phyloP scores from a whole-genome alignment of 2,888 invertebrate species.

The Brachynemurus nebulosus region DNA sequence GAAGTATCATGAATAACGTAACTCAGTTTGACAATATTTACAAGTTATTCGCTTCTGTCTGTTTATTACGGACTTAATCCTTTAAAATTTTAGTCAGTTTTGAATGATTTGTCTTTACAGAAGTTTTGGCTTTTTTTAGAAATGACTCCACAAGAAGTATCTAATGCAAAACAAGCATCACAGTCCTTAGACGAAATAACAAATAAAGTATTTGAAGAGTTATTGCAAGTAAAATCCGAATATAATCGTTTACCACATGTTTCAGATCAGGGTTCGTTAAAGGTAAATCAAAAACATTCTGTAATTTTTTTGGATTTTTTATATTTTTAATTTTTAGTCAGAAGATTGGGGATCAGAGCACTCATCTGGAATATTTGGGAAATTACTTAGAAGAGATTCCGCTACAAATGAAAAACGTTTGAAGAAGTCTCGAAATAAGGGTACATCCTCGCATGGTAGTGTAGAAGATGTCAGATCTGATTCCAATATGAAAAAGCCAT shows the following conservation, averaged over 20 bases:
- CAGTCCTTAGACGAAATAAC: slow-evolving; percentile 57
- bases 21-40: no score
- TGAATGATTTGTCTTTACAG: no score
- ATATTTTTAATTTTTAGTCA: slow-evolving; percentile 32
- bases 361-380: slow-evolving; percentile 51
- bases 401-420: slow-evolving; percentile 30
- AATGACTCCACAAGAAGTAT: background rate
- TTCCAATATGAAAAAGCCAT: slow-evolving; percentile 35
- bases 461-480: slow-evolving; percentile 15
- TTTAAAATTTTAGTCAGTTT: no score
- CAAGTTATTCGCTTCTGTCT: no score
- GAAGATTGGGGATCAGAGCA: slow-evolving; percentile 61
- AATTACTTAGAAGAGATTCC: slow-evolving; percentile 48
- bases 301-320: slow-evolving; percentile 7
- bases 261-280: slow-evolving; percentile 41
- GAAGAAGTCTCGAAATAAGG: slow-evolving; percentile 23
- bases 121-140: no score
- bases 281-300: slow-evolving; percentile 29
- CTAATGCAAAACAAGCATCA: slow-evolving; percentile 12
- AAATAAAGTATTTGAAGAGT: slow-evolving; percentile 60
- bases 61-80: no score
- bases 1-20: no score
- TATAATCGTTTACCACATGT: slow-evolving; percentile 25
- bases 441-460: slow-evolving; percentile 20
- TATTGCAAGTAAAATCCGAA: slow-evolving; percentile 50